phyloP scores from a whole-genome alignment of 1,140 invertebrate genomes.

The Temnothorax nylanderi region DNA sequence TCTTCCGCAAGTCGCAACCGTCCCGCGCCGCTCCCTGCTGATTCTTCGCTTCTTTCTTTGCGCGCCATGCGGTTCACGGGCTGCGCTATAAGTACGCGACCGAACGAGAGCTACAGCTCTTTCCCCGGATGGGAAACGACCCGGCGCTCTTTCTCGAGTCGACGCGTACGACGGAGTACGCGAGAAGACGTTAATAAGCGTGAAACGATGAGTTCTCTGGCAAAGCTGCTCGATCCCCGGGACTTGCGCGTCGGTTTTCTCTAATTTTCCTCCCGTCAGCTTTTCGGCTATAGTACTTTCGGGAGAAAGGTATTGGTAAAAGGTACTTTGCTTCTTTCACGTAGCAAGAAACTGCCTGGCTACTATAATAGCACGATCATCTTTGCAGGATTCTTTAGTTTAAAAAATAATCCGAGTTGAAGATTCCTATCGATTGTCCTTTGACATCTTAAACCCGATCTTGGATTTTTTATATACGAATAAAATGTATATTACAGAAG shows the following conservation, averaged over 20 bases:
- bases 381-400: too few species aligned
- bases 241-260: constrained; percentile 9
- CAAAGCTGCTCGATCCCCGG: constrained; percentile 49
- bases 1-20: not conserved
- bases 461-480: not conserved
- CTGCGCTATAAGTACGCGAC: constrained; percentile 62
- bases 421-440: not conserved
- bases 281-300: not conserved
- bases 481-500: not conserved
- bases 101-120: constrained; percentile 57
- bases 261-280: not conserved
- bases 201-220: constrained; percentile 54
- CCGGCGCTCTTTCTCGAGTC: constrained; percentile 55
- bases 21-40: not conserved
- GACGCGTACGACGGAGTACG: constrained; percentile 58
- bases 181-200: constrained; percentile 41
- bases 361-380: not conserved
- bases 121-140: constrained; percentile 68
- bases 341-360: not conserved
- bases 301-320: not conserved
- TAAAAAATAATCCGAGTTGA: not conserved
- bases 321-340: not conserved
- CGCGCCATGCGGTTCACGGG: constrained; percentile 64
- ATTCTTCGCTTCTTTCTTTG: constrained; percentile 67
- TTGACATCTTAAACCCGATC: not conserved